Base-by-base conservation (phyloP, 2,113 vertebrate genomes). In the Martes martes region DNA sequence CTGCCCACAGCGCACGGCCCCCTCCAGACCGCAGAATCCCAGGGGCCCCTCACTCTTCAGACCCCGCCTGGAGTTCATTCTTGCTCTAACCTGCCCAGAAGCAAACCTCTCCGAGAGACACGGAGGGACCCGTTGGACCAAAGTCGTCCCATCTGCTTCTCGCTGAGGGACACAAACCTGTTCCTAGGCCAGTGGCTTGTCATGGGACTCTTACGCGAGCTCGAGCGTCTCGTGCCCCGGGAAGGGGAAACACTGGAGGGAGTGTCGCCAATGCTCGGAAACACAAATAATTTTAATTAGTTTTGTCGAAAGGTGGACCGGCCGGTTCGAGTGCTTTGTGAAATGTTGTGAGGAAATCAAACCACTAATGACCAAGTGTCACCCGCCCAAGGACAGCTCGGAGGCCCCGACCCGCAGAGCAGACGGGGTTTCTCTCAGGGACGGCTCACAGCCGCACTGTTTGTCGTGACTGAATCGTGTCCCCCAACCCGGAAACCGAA, bases 311-410 rank as follows among this genome's bases (percentile, higher is more conserved):
- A 69, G 21, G 21, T 47, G 23, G 8, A 31, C 21, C 4, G 11
- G 21, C 9, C 50, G 16, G 36, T 6, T 28, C 10, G 73, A 15
- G 50, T 3, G 23, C 31, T 33, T 15, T 86, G n/a, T 59, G 45
- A 79, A 7, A 10, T 5, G 47, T 5, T 15, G 31, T 55, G 45
- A n/a, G 0, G 23, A 33, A 86, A 26, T 65, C n/a, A 55, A 33
- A 13, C 61, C n/a, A n/a, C 33, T 4, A 2, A 18, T 6, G 50
- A 80, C 36, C 15, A 4, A 10, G 24, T 2, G 10, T 28, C 21
- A 0, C 14, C 15, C 8, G 6, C n/a, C 2, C 47, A 23, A 10
- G 67, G 13, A 10, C 28, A 1, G 4, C 26, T n/a, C 5, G 11
- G 14, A 45, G 15, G 21, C 1, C 2, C 84, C 42, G 47, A 14